phyloP scores from a whole-genome alignment of 2,888 invertebrate genomes.

The Eudasyphora cyanicolor region DNA sequence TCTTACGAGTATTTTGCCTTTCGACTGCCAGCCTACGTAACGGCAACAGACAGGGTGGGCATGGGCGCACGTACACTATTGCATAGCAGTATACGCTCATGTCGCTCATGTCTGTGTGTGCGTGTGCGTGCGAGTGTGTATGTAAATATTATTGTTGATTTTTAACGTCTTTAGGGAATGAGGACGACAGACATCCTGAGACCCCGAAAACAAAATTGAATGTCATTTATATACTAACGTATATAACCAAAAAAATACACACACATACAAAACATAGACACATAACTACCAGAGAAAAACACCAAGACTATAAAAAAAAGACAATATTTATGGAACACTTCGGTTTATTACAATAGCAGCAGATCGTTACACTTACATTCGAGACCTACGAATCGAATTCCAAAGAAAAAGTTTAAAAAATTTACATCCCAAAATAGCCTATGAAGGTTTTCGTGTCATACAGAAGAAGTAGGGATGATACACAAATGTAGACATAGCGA shows the following conservation, averaged over 20 bases:
- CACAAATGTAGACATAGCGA: too few relatives aligned
- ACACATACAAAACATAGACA: not conserved
- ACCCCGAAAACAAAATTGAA: constrained; percentile 58
- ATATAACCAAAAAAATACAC: not conserved
- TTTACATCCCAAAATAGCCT: too few relatives aligned
- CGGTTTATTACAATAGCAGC: not conserved
- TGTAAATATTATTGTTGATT: constrained; percentile 29
- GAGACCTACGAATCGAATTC: too few relatives aligned
- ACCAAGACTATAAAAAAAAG: constrained; percentile 3
- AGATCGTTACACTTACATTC: too few relatives aligned
- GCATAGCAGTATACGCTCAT: too few relatives aligned
- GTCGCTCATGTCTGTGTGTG: constrained; percentile 38
- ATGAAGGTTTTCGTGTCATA: too few relatives aligned
- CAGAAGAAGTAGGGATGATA: too few relatives aligned
- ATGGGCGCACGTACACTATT: not conserved
- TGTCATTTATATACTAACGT: constrained; percentile 57
- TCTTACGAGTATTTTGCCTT: constrained; percentile 51
- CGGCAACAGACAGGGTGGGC: constrained; percentile 52
- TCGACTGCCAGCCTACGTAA: constrained; percentile 35
- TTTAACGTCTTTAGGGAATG: constrained; percentile 43
- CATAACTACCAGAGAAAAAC: not conserved
- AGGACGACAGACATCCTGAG: constrained; percentile 64
- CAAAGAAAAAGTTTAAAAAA: too few relatives aligned
- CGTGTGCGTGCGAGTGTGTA: constrained; percentile 55
- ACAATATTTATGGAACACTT: not conserved